Evolutionary conservation across 2,888 invertebrate genomes (phyloP).

Genomic region (Brachypalpus laphriformis): DNA sequence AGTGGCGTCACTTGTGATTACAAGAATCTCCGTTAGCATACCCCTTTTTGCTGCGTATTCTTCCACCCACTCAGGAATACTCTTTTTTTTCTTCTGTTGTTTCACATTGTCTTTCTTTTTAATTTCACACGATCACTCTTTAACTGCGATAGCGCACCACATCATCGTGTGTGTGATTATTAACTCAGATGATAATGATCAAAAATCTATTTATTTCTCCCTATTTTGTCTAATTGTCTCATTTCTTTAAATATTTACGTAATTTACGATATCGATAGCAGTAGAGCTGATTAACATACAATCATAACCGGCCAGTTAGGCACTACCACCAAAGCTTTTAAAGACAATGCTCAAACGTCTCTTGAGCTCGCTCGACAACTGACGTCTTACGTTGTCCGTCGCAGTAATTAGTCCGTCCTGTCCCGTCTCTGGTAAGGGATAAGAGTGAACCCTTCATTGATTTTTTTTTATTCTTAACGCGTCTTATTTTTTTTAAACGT

Average conservation of each 20-base stretch:
- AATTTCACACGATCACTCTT: conserved; percentile 31
- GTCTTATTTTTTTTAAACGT: not conserved
- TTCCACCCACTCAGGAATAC: not conserved
- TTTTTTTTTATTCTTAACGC: not conserved
- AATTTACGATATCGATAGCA: conserved; percentile 9
- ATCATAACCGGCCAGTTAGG: conserved; percentile 4
- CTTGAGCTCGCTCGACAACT: conserved; percentile 27
- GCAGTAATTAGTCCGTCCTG: not conserved
- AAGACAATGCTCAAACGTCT: conserved; percentile 37
- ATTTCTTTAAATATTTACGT: conserved; percentile 29
- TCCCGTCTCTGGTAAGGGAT: not conserved
- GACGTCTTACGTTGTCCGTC: conserved; percentile 14
- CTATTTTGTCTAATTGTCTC: conserved; percentile 18
- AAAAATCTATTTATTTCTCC: not conserved
- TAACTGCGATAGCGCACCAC: conserved; percentile 15
- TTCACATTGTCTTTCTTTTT: conserved; percentile 10
- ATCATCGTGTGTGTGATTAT: conserved; percentile 20
- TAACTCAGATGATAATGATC: conserved; percentile 34
- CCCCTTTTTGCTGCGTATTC: not conserved
- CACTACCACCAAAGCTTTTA: not conserved
- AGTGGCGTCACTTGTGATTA: conserved; percentile 31
- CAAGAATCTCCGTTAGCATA: not conserved
- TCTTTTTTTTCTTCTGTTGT: not conserved
- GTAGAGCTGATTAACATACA: conserved; percentile 28
- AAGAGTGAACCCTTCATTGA: not conserved